Evolutionary conservation across 2,113 vertebrate genomes (phyloP), one percentile per base, ranked within the genome.

Genomic region (Columbina picui): DNA sequence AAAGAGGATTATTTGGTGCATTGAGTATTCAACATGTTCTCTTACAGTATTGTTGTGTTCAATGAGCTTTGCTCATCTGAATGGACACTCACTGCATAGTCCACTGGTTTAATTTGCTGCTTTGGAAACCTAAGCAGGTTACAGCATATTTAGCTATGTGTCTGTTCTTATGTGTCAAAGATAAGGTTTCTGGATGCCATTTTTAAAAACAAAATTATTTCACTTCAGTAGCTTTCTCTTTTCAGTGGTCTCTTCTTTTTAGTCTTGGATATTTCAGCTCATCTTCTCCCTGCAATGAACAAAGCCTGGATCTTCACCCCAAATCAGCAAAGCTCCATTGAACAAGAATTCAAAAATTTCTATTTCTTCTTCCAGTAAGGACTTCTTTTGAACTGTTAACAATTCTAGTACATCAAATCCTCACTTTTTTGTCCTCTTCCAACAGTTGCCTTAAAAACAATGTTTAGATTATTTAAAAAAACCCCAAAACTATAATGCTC

Each of bases 41-140:
- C 80, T 96, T 96, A 80, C 57, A 90, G 57, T 49, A 84, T 96
- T 93, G 89, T 84, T 83, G 77, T 96, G 94, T 94, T 97, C 96
- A 95, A 94, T 96, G 96, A 97, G 96, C 96, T 95, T 89, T 96
- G 96, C 96, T 96, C 96, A 96, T 95, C 87, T 96, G 96, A 97
- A 97, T 96, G 96, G 94, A 96, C 92, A 97, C 93, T 96, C 83
- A 67, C 68, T 95, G 89, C 96, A 96, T 97, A 95, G 95, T 92
- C 94, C 94, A 96, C 92, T 96, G 95, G 94, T 96, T 97, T 96
- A 93, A 97, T 96, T 89, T 76, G 82, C 86, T 94, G 76, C 83
- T 97, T 96, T 95, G 94, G 96, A 94, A 96, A 95, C 73, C 34
- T 64, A 93, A 94, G 74, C 68, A 83, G 93, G 84, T 81, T 88